phyloP scores from a whole-genome alignment of 2,113 vertebrate genomes.

The Callaeas wilsoni region DNA sequence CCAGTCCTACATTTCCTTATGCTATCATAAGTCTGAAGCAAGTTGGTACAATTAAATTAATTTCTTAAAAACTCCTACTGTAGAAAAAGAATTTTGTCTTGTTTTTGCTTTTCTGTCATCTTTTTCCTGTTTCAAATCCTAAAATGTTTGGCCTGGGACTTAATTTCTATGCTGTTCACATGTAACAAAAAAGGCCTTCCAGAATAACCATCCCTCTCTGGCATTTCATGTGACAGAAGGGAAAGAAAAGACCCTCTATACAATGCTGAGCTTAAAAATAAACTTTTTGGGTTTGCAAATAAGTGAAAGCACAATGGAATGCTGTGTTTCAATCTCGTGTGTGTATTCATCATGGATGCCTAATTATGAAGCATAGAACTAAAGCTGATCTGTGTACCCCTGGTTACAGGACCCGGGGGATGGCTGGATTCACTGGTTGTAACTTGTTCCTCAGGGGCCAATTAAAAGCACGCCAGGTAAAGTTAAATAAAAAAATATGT shows the following conservation, averaged over 20 bases:
- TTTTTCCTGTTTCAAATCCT: neutral
- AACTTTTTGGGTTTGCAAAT: constrained; percentile 46
- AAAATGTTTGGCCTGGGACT: neutral
- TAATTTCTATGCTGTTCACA: neutral
- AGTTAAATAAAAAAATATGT: constrained; percentile 33
- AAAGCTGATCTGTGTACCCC: constrained; percentile 16
- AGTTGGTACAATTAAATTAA: neutral
- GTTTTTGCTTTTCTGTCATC: neutral
- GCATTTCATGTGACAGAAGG: constrained; percentile 37
- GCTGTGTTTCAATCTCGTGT: neutral
- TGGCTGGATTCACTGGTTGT: constrained; percentile 33
- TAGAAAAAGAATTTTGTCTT: neutral
- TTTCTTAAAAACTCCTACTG: neutral
- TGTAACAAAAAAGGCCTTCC: neutral
- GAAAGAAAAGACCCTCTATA: constrained; percentile 32
- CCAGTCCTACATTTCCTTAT: neutral
- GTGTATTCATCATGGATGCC: constrained; percentile 1
- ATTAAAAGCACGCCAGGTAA: constrained; percentile 17
- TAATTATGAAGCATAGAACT: constrained; percentile 48
- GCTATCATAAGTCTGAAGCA: neutral
- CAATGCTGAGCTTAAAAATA: constrained; percentile 51
- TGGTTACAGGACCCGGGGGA: constrained; percentile 27
- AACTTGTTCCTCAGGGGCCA: neutral
- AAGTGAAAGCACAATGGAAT: constrained; percentile 37
- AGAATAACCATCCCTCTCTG: constrained; percentile 23